A percentile compares a stretch with the other conserved stretches of the same genome.
phyloP scores from a whole-genome alignment of 2,113 vertebrate genomes.

The Cephalopholis sonnerati region DNA sequence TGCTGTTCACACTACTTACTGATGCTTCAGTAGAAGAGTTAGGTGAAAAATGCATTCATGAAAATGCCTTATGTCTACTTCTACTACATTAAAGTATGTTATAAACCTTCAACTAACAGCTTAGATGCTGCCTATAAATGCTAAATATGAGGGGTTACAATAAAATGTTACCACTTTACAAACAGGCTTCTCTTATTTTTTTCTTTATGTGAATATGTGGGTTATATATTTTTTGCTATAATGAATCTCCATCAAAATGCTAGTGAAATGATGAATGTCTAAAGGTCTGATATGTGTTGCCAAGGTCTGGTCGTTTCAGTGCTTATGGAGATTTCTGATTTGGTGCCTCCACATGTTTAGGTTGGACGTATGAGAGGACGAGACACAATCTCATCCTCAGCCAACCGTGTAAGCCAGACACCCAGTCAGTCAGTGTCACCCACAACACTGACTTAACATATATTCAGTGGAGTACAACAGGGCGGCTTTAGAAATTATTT shows the following conservation, averaged over 20 bases:
- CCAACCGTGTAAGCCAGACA: constrained; percentile 55
- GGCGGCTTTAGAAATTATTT: neutral
- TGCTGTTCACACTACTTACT: too few relatives aligned
- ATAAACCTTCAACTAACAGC: neutral
- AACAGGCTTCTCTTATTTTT: neutral
- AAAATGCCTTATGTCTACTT: neutral
- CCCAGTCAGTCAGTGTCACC: constrained; percentile 34
- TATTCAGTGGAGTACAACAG: neutral
- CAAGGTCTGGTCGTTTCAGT: constrained; percentile 39
- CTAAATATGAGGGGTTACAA: neutral
- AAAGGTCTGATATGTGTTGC: neutral
- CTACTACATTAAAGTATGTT: neutral
- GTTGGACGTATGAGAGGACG: constrained; percentile 10
- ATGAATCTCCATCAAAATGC: neutral
- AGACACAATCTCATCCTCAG: constrained; percentile 54
- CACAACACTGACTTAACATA: neutral
- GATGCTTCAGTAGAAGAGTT: neutral
- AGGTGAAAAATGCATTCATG: neutral
- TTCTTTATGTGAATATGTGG: neutral
- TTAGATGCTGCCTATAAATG: neutral
- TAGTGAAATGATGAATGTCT: neutral
- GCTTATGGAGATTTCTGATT: constrained; percentile 19
- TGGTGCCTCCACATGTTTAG: constrained; percentile 1
- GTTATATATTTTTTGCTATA: neutral
- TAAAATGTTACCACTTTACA: neutral